Conservation (phyloP, 2,113 vertebrate species). For the Festucalex cinctus region DNA sequence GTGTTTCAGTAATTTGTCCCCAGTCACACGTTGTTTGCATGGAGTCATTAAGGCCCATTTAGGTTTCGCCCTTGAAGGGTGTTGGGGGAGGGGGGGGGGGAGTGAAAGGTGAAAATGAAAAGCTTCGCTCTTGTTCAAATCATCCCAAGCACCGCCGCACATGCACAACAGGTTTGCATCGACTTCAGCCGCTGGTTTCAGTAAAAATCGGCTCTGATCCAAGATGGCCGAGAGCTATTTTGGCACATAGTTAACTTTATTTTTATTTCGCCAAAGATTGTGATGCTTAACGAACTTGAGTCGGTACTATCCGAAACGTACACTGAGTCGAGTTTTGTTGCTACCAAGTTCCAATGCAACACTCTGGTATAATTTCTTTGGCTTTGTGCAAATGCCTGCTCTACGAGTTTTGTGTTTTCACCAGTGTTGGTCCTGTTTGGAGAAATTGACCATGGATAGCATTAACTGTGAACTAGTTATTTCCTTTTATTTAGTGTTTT, state of each 20-base stretch:
- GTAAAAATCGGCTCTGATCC: too few relatives aligned
- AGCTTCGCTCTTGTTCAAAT: slow-evolving; percentile 63
- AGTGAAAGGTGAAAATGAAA: slow-evolving; percentile 63
- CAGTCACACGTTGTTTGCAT: slow-evolving; percentile 69
- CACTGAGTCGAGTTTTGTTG: neutral
- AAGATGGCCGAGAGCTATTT: too few relatives aligned
- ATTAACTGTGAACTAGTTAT: too few relatives aligned
- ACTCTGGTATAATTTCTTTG: too few relatives aligned
- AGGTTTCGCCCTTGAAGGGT: slow-evolving; percentile 58
- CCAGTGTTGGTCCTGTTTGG: too few relatives aligned
- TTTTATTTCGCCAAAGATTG: neutral
- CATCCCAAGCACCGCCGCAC: slow-evolving; percentile 35
- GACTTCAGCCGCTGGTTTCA: slow-evolving; percentile 13
- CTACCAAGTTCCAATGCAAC: too few relatives aligned
- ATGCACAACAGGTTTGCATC: slow-evolving; percentile 45
- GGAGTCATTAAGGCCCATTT: slow-evolving; percentile 68
- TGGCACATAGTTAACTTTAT: too few relatives aligned
- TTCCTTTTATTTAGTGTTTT: too few relatives aligned
- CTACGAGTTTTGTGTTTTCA: too few relatives aligned
- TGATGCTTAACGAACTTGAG: neutral
- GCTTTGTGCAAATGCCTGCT: too few relatives aligned
- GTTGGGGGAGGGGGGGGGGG: slow-evolving; percentile 25
- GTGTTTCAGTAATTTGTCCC: slow-evolving; percentile 69
- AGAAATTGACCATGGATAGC: too few relatives aligned
- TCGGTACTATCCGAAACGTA: neutral